Percentiles rank a stretch among this genome's conserved stretches.
Conservation (phyloP, 2,888 invertebrate species). For the Coleophora deauratella region DNA sequence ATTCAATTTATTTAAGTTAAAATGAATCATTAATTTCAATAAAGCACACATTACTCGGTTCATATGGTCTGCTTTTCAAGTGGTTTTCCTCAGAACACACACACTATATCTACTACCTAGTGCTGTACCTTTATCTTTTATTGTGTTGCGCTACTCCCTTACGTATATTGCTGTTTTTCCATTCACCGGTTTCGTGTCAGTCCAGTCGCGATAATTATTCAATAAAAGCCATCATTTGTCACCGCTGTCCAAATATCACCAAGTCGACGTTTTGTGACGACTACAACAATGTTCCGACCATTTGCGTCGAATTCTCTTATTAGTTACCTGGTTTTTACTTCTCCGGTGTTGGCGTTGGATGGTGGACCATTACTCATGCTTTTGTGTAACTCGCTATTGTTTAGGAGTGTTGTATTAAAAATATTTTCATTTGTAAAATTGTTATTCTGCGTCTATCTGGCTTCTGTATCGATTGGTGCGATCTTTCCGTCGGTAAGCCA, state of each 20-base stretch:
- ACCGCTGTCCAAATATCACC: slow-evolving; percentile 59
- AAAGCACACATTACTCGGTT: too few relatives aligned
- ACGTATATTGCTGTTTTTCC: too few relatives aligned
- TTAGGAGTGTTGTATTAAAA: slow-evolving; percentile 28
- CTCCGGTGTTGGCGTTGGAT: slow-evolving; percentile 46
- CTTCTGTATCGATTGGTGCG: background rate
- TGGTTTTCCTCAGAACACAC: too few relatives aligned
- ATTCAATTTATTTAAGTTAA: too few relatives aligned
- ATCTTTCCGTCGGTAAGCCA: background rate
- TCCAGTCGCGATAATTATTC: slow-evolving; percentile 56
- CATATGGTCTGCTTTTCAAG: too few relatives aligned
- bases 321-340: slow-evolving; percentile 51
- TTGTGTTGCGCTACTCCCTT: too few relatives aligned
- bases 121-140: too few relatives aligned
- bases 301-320: slow-evolving; percentile 57
- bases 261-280: slow-evolving; percentile 65
- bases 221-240: slow-evolving; percentile 68
- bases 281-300: slow-evolving; percentile 57
- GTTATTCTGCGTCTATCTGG: background rate
- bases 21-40: too few relatives aligned
- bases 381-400: slow-evolving; percentile 46
- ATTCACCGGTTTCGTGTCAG: slow-evolving; percentile 26
- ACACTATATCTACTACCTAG: too few relatives aligned
- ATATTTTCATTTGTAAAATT: slow-evolving; percentile 8
- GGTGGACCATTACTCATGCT: slow-evolving; percentile 59